These are phyloP conservation scores for Parthenolecanium corni DNA, from an alignment of 2,888 invertebrate genomes.

Conservation along the genomic window DNA sequence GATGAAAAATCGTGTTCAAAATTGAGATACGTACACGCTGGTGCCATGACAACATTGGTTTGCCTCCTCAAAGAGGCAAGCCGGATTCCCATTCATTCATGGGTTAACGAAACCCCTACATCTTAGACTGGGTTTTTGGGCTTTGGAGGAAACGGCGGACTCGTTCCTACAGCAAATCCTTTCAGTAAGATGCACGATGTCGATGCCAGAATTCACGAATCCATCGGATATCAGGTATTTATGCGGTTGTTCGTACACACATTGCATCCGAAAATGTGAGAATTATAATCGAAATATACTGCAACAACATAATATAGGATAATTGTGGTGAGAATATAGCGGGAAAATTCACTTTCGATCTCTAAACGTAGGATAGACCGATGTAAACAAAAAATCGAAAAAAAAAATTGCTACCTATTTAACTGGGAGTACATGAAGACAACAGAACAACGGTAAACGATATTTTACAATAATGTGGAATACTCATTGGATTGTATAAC, in stretches of 20 bases:
- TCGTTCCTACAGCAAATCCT: no score
- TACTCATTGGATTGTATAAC: background rate
- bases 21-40: constrained; percentile 27
- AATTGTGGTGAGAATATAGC: background rate
- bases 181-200: background rate
- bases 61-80: constrained; percentile 29
- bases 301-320: background rate
- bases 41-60: constrained; percentile 30
- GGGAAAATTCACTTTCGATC: constrained; percentile 10
- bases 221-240: no score
- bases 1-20: constrained; percentile 18
- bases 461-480: no score
- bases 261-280: no score
- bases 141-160: background rate
- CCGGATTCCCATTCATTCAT: constrained; percentile 29
- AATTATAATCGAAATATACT: no score
- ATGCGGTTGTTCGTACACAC: no score
- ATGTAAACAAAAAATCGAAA: constrained; percentile 1
- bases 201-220: background rate
- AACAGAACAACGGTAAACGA: background rate
- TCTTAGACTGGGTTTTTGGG: background rate
- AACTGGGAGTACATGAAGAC: background rate
- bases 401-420: no score
- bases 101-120: constrained; percentile 24
- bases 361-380: background rate